Conservation (phyloP, 2,113 vertebrate species). For the Rallus limicola region DNA sequence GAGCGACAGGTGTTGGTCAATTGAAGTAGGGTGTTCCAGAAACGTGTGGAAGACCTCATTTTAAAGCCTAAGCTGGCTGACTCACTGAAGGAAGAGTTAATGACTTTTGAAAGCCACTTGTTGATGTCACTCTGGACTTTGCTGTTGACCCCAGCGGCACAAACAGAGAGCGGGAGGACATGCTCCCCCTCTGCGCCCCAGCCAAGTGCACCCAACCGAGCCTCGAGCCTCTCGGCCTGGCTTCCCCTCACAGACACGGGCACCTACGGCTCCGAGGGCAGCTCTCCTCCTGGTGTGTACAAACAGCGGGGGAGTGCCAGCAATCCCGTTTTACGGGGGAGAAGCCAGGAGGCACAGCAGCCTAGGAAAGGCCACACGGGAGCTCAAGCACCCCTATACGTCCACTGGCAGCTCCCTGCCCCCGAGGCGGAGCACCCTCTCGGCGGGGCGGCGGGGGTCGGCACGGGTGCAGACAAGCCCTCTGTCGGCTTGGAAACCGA, state of each 20-base stretch:
- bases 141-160: background rate
- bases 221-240: background rate
- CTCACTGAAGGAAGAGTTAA: background rate
- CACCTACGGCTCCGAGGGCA: background rate
- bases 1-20: background rate
- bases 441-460: background rate
- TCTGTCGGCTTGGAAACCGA: background rate
- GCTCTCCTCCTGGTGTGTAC: rapidly evolving
- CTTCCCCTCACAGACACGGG: rapidly evolving
- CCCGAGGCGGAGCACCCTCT: too few relatives aligned
- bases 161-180: background rate
- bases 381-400: background rate
- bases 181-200: rapidly evolving
- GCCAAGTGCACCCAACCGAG: background rate
- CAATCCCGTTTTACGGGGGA: background rate
- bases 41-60: background rate
- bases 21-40: background rate
- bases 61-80: background rate
- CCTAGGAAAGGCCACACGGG: background rate
- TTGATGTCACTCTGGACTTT: background rate
- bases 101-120: background rate
- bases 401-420: background rate
- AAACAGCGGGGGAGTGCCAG: too few relatives aligned
- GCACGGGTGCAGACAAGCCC: background rate
- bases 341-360: background rate